phyloP scores from a whole-genome alignment of 2,113 vertebrate genomes.

The Ia io region DNA sequence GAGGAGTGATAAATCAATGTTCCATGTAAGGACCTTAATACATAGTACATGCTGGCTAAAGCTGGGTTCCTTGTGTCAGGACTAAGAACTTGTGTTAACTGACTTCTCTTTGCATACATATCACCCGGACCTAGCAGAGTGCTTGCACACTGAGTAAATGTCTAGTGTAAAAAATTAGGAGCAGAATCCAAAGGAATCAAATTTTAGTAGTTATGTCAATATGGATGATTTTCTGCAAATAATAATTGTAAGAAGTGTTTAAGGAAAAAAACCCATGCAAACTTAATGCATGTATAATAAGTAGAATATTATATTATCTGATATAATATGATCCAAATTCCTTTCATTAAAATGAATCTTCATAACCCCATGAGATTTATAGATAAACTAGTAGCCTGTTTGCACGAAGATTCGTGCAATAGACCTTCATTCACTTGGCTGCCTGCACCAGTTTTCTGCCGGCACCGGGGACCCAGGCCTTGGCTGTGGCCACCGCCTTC shows the following conservation, averaged over 20 bases:
- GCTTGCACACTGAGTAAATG: not conserved
- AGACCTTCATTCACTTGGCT: too few relatives aligned
- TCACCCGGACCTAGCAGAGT: not conserved
- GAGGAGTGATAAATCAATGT: accelerated
- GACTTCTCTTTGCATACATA: accelerated
- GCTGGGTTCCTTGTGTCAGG: accelerated
- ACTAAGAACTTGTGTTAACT: accelerated
- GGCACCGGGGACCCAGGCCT: too few relatives aligned
- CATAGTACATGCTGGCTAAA: accelerated
- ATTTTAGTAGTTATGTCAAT: not conserved
- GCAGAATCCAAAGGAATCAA: not conserved
- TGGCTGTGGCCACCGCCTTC: too few relatives aligned
- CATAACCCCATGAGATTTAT: too few relatives aligned
- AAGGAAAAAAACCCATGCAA: not conserved
- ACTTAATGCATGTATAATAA: not conserved
- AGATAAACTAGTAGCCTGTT: too few relatives aligned
- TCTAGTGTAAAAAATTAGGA: accelerated
- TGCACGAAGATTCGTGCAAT: too few relatives aligned
- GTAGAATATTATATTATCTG: not conserved
- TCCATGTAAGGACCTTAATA: not conserved
- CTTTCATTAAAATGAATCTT: not conserved
- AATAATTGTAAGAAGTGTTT: not conserved
- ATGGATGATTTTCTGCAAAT: not conserved
- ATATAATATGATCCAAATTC: not conserved
- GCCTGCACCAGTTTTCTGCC: too few relatives aligned